phyloP scores from a whole-genome alignment of 2,797 vertebrate species.

The Anniella stebbinsi region DNA sequence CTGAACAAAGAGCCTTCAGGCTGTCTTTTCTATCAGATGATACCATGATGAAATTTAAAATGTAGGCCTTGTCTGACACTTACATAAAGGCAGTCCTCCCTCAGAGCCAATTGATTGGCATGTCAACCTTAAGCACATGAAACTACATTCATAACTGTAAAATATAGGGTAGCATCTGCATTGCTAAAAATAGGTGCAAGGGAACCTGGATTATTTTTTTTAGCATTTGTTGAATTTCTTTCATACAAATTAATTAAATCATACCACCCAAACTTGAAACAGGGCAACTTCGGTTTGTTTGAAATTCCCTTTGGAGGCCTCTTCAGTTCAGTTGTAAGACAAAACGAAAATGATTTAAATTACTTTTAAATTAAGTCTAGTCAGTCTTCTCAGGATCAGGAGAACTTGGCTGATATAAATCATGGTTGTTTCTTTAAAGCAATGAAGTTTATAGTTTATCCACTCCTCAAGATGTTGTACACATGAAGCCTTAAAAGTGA shows the following conservation, averaged over 20 bases:
- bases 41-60: background rate
- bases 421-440: slow-evolving; percentile 19
- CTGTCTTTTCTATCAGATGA: background rate
- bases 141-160: background rate
- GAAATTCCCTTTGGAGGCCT: slow-evolving; percentile 5
- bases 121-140: background rate
- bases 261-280: slow-evolving; percentile 18
- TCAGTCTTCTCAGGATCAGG: background rate
- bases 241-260: slow-evolving; percentile 33
- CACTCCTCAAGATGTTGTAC: slow-evolving; percentile 24
- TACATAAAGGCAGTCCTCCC: background rate
- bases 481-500: background rate
- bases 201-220: slow-evolving; percentile 14
- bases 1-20: background rate
- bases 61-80: background rate
- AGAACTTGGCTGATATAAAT: slow-evolving; percentile 30
- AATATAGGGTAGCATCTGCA: background rate
- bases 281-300: background rate
- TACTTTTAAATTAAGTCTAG: slow-evolving; percentile 37
- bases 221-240: background rate
- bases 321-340: slow-evolving; percentile 44
- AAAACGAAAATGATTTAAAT: slow-evolving; percentile 28
- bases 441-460: slow-evolving; percentile 22
- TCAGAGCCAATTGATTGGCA: background rate
- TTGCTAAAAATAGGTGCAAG: background rate